Base-by-base conservation (phyloP, 2,888 invertebrate genomes). In the Clepsis dumicolana region DNA sequence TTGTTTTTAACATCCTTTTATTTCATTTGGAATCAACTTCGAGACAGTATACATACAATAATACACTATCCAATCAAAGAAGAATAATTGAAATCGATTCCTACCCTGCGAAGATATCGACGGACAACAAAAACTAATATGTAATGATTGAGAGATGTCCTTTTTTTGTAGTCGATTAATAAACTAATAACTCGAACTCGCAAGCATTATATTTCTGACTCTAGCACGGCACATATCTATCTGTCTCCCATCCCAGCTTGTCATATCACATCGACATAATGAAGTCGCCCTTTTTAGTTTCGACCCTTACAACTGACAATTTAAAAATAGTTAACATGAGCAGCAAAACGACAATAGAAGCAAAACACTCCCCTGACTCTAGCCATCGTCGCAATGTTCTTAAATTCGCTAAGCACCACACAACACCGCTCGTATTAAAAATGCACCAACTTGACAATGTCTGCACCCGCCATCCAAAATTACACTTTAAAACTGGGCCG, bases 321-420 rank as follows among this genome's bases (percentile, higher is more conserved):
- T 61, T 59, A 66, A 70, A 62, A 61, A 65, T 67, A 62, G 62
- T 29, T 32, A 65, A 65, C 56, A 56, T 18, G 56, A n/a, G 38
- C 38, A 24, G 48, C 24, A 35, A 35, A 62, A 62, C 50, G 41
- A 8, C 50, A n/a, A 14, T 38, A 57, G 18, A 7, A 53, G 18
- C 74, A 80, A 87, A 85, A 79, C 72, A 79, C 83, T 78, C 87
- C 83, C 84, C 56, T 59, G 84, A 75, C 44, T 16, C 44, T 14
- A 18, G 44, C 5, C 44, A 16, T 18, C 18, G 74, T 82, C 83
- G 84, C n/a, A n/a, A n/a, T n/a, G 82, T 85, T 89, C 87, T 86
- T 81, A 85, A 90, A 91, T 86, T 89, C 85, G 85, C 85, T 87
- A 89, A 89, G 87, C 87, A 79, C 79, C 80, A 81, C 86, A 85